Base-by-base conservation (phyloP, 30 jellyfish, hydroid and myxozoan species). In the Nemopilema nomurai region DNA sequence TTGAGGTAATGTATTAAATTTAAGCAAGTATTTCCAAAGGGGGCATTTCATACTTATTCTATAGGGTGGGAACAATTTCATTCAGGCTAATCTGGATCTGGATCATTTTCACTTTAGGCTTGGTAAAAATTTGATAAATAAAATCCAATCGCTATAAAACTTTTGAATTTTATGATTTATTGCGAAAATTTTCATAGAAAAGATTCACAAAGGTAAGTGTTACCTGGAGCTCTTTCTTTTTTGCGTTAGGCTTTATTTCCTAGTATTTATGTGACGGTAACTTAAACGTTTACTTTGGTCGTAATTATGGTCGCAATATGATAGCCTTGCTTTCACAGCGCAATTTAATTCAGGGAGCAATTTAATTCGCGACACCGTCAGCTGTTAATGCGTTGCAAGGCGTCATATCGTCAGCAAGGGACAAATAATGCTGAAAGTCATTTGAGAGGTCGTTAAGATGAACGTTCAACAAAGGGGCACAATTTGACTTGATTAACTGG, bases 381-480 rank as follows among this genome's bases (percentile, higher is more conserved):
- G n/a, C 72, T 6, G 7, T 63, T 63, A 24, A 63, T 63, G 72
- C 72, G n/a, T 63, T n/a, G 29, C 18, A 24, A 63, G 72, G n/a
- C 72, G 72, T 3, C 21, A 4, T 63, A 63, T 18, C 72, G n/a
- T 63, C 21, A n/a, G 72, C 72, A n/a, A 63, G 6, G 72, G 72
- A 4, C 7, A 63, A 63, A 63, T 51, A 20, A 63, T 3, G n/a
- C 7, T 63, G 72, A n/a, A 3, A 63, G n/a, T 63, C 72, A 24
- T 63, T 18, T 3, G 72, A 63, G 18, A 63, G 16, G n/a, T 63
- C 72, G n/a, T 63, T 63, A 63, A 63, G 7, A 63, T 8, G 7
- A 6, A n/a, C 51, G 19, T 0, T 29, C 25, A 71, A 71, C 81
- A 28, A 71, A 16, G 81, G 81, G 81, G 81, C 65, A 0, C 81